A percentile compares a stretch with the other conserved stretches of the same genome.
Conservation (phyloP, 2,113 vertebrate species). For the Nyctibius bracteatus region DNA sequence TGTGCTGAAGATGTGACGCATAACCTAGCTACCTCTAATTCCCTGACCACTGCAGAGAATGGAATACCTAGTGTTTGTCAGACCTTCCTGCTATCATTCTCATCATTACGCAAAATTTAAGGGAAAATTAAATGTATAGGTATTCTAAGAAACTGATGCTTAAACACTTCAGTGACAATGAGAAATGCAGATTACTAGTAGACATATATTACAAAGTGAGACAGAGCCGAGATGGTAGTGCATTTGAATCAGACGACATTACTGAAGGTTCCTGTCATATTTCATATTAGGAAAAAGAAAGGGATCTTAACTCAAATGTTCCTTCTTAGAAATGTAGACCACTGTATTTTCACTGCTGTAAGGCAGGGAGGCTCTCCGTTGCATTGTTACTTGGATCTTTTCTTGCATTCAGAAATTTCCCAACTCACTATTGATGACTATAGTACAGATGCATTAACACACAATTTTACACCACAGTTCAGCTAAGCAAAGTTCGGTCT, state of each 20-base stretch:
- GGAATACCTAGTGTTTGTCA: not conserved
- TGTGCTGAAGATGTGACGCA: not conserved
- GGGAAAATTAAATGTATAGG: not conserved
- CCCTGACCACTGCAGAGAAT: not conserved
- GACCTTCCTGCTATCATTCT: not conserved
- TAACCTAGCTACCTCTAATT: not conserved
- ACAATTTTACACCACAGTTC: not conserved
- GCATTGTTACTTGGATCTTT: not conserved
- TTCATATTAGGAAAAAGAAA: not conserved
- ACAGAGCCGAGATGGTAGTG: not conserved
- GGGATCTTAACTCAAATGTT: not conserved
- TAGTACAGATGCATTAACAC: not conserved
- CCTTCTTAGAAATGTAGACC: not conserved
- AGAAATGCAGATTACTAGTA: not conserved
- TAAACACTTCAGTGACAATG: not conserved
- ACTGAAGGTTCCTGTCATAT: not conserved
- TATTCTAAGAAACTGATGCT: not conserved
- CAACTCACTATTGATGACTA: not conserved
- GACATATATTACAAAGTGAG: not conserved
- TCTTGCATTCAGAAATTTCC: not conserved
- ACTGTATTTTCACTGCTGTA: not conserved
- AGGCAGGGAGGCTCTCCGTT: not conserved
- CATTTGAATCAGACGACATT: not conserved
- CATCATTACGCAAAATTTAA: not conserved
- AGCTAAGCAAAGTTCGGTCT: not conserved